phyloP scores from a whole-genome alignment of 2,113 vertebrate genomes.

The Lanius ludovicianus region DNA sequence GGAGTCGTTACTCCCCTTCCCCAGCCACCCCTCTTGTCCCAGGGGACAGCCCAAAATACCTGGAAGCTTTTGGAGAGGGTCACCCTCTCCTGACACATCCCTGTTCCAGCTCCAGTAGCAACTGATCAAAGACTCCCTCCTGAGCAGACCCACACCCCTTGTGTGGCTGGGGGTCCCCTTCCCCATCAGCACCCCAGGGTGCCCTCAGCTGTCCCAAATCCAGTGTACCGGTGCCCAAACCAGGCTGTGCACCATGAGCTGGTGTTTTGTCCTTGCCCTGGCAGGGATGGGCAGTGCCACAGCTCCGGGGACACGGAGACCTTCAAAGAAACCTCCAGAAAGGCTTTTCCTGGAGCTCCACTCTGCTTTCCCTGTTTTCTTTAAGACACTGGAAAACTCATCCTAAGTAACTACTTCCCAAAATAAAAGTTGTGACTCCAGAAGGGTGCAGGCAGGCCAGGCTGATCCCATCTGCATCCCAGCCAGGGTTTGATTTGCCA shows the following conservation, averaged over 20 bases:
- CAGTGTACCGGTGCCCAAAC: fast-evolving
- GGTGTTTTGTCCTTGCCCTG: not conserved
- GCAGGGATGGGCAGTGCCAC: not conserved
- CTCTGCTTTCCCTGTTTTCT: not conserved
- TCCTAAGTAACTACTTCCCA: not conserved
- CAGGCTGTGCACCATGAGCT: fast-evolving
- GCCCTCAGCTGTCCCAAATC: not conserved
- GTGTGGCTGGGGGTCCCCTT: not conserved
- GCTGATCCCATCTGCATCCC: not conserved
- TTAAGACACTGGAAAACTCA: not conserved
- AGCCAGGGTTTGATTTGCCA: not conserved
- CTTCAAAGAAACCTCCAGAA: not conserved
- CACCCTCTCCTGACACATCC: not conserved
- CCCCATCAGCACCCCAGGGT: not conserved
- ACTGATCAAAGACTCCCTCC: fast-evolving
- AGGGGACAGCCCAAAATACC: not conserved
- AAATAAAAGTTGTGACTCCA: not conserved
- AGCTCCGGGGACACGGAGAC: fast-evolving
- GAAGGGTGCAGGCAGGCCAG: not conserved
- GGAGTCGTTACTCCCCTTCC: not conserved
- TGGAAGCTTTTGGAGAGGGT: not conserved
- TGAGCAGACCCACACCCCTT: fast-evolving
- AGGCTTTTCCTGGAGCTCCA: not conserved
- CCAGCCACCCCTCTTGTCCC: fast-evolving
- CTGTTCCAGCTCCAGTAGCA: fast-evolving